Evolutionary conservation across 2,797 vertebrate genomes (phyloP).

Genomic region (Sciaenops ocellatus): DNA sequence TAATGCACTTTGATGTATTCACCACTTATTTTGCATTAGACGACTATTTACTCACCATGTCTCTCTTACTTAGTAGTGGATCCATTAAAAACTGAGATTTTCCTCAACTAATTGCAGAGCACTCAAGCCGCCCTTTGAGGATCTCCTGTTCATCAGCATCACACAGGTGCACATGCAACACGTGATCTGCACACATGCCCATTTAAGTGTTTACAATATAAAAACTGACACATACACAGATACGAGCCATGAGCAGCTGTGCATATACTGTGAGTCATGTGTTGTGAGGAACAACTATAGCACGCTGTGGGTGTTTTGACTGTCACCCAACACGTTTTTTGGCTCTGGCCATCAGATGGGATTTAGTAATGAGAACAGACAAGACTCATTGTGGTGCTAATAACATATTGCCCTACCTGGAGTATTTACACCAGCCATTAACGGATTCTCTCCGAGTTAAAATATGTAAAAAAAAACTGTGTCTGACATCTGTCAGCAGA

Average conservation of each 20-base stretch:
- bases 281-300: constrained; percentile 37
- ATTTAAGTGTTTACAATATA: constrained; percentile 33
- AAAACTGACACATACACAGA: background rate
- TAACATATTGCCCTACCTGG: background rate
- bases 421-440: constrained; percentile 8
- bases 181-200: constrained; percentile 31
- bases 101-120: constrained; percentile 70
- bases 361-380: constrained; percentile 29
- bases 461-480: constrained; percentile 36
- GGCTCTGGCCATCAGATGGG: constrained; percentile 32
- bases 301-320: constrained; percentile 56
- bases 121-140: constrained; percentile 73
- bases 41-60: constrained; percentile 40
- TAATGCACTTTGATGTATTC: constrained; percentile 56
- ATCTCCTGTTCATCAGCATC: constrained; percentile 62
- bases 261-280: constrained; percentile 40
- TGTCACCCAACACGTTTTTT: constrained; percentile 33
- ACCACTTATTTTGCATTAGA: constrained; percentile 41
- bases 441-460: constrained; percentile 17
- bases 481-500: constrained; percentile 21
- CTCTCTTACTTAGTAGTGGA: constrained; percentile 46
- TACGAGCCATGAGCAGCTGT: constrained; percentile 26
- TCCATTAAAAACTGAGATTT: constrained; percentile 67
- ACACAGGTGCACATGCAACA: constrained; percentile 65
- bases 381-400: constrained; percentile 12